Conservation (phyloP, 2,888 invertebrate genomes). For the Chalcosyrphus nemorum region DNA sequence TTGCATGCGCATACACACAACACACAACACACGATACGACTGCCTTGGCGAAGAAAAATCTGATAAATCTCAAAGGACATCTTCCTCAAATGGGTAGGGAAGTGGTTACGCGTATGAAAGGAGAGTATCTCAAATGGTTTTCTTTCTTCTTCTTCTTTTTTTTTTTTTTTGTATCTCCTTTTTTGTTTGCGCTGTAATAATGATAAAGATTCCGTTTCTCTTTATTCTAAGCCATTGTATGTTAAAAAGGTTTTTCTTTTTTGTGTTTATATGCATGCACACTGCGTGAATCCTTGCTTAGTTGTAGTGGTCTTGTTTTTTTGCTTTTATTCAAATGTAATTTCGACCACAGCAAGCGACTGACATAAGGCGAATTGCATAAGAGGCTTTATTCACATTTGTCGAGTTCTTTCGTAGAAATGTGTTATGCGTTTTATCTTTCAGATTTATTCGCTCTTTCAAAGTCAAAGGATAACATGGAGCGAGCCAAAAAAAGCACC, state of each 20-base stretch:
- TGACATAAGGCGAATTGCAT: conserved; percentile 50
- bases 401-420: background rate
- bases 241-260: background rate
- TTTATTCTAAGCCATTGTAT: conserved; percentile 17
- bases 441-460: conserved; percentile 24
- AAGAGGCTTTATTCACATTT: conserved; percentile 32
- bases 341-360: conserved; percentile 50
- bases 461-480: conserved; percentile 57
- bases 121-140: background rate
- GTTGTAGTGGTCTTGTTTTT: background rate
- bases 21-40: background rate
- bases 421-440: conserved; percentile 54
- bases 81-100: background rate
- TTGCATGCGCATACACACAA: conserved; percentile 16
- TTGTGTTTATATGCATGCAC: conserved; percentile 51
- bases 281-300: conserved; percentile 42
- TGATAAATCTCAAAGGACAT: conserved; percentile 65
- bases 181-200: background rate
- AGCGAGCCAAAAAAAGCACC: conserved; percentile 11
- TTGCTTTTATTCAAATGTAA: conserved; percentile 36
- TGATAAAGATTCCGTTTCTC: conserved; percentile 40
- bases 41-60: conserved; percentile 10
- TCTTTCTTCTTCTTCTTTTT: background rate
- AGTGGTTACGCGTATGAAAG: conserved; percentile 24
- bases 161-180: background rate